These are phyloP conservation scores for Melanotus villosus DNA, from an alignment of 2,888 invertebrate species.

Conservation along the genomic window DNA sequence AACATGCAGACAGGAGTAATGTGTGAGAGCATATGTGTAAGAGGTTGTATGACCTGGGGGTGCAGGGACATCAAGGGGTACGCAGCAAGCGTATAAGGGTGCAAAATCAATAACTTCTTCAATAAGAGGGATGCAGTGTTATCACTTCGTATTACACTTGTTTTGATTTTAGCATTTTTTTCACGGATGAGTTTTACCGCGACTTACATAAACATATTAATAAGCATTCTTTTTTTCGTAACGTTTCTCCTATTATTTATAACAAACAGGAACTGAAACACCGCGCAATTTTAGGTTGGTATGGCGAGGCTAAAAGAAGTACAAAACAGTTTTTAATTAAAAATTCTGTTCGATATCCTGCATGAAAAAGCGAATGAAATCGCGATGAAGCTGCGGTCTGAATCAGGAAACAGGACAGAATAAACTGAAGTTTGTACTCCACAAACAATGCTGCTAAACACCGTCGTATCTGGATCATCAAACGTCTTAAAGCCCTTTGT, in stretches of 20 bases:
- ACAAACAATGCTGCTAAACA: conserved; percentile 54
- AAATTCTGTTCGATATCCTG: conserved; percentile 30
- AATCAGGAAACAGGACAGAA: conserved; percentile 40
- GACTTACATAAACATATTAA: no score
- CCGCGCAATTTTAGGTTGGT: not conserved
- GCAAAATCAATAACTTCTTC: conserved; percentile 56
- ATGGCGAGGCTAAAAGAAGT: conserved; percentile 22
- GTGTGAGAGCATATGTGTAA: conserved; percentile 55
- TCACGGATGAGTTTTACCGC: no score
- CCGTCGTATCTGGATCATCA: conserved; percentile 54
- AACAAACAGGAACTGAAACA: not conserved
- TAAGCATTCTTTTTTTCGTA: not conserved
- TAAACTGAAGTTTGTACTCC: conserved; percentile 43
- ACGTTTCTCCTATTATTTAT: conserved; percentile 4
- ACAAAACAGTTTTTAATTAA: conserved; percentile 37
- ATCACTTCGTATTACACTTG: conserved; percentile 27
- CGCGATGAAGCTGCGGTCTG: conserved; percentile 1
- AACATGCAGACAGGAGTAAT: conserved; percentile 53
- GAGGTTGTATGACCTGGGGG: conserved; percentile 50
- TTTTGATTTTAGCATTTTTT: not conserved
- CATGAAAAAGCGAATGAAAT: conserved; percentile 25
- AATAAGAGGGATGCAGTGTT: conserved; percentile 51
- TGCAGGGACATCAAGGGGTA: conserved; percentile 41
- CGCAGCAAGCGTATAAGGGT: conserved; percentile 51
- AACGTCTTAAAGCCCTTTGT: conserved; percentile 55